phyloP scores from a whole-genome alignment of 2,113 vertebrate genomes.

The Dunckerocampus dactyliophorus region DNA sequence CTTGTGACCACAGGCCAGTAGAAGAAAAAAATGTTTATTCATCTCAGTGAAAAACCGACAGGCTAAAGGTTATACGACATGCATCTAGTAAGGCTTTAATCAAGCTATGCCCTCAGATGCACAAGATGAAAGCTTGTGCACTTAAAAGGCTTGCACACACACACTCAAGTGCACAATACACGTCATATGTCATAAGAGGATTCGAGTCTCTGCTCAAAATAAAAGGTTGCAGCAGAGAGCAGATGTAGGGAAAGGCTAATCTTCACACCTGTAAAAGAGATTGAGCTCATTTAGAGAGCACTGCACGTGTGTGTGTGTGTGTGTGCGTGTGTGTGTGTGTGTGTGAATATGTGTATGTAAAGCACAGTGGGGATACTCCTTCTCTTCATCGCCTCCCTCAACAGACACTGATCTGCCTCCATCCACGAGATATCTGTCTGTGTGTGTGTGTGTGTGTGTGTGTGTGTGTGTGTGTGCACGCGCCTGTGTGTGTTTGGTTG shows the following conservation, averaged over 20 bases:
- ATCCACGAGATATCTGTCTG: slow-evolving; percentile 2
- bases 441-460: slow-evolving; percentile 1
- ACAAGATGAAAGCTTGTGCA: slow-evolving; percentile 6
- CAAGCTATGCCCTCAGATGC: slow-evolving; percentile 5
- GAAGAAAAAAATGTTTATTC: slow-evolving; percentile 16
- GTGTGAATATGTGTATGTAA: slow-evolving; percentile 20
- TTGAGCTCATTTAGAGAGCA: slow-evolving; percentile 44
- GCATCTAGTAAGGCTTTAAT: neutral
- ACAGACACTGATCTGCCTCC: slow-evolving; percentile 21
- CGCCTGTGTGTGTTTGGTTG: slow-evolving; percentile 2
- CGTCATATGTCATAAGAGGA: slow-evolving; percentile 43
- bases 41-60: slow-evolving; percentile 1
- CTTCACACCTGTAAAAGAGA: slow-evolving; percentile 58
- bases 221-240: slow-evolving; percentile 50
- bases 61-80: neutral
- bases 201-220: slow-evolving; percentile 43
- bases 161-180: slow-evolving; percentile 13
- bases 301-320: slow-evolving; percentile 13
- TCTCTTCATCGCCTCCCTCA: slow-evolving; percentile 38
- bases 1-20: slow-evolving; percentile 24
- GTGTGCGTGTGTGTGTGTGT: slow-evolving; percentile 15
- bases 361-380: slow-evolving; percentile 40
- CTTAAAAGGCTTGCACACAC: neutral
- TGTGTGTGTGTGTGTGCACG: neutral
- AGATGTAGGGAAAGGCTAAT: slow-evolving; percentile 60